These are phyloP conservation scores for Frankliniella fusca DNA, from an alignment of 2,888 invertebrate species.

Conservation along the genomic window DNA sequence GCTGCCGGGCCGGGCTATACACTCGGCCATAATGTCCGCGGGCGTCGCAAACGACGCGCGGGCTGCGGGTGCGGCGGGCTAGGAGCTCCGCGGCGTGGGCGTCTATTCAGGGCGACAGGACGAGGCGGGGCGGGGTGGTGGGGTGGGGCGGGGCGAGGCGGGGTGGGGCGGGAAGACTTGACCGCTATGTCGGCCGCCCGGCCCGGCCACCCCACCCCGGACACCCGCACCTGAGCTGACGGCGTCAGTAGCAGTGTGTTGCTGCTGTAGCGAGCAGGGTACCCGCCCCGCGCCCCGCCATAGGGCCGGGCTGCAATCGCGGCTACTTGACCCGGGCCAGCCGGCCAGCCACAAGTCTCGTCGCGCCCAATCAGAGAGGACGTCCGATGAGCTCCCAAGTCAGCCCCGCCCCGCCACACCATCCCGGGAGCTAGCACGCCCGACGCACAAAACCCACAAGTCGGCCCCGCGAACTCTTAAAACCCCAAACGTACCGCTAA, in stretches of 20 bases:
- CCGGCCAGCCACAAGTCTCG: background rate
- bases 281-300: background rate
- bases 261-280: background rate
- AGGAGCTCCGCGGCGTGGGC: slow-evolving; percentile 3
- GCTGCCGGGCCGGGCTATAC: too few species aligned
- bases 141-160: background rate
- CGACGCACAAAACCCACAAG: background rate
- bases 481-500: background rate
- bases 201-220: background rate
- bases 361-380: background rate
- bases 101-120: slow-evolving; percentile 3
- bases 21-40: background rate
- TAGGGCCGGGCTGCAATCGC: background rate
- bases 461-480: too few species aligned
- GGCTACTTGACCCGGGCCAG: slow-evolving; percentile 9
- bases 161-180: background rate
- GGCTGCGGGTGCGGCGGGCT: background rate
- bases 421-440: background rate
- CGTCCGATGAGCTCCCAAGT: background rate
- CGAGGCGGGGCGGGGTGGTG: background rate
- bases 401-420: background rate
- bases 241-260: background rate
- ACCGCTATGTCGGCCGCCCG: background rate
- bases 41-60: background rate
- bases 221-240: background rate